These are phyloP conservation scores for Parochlus steinenii DNA, from an alignment of 2,888 invertebrate species.

Conservation along the genomic window DNA sequence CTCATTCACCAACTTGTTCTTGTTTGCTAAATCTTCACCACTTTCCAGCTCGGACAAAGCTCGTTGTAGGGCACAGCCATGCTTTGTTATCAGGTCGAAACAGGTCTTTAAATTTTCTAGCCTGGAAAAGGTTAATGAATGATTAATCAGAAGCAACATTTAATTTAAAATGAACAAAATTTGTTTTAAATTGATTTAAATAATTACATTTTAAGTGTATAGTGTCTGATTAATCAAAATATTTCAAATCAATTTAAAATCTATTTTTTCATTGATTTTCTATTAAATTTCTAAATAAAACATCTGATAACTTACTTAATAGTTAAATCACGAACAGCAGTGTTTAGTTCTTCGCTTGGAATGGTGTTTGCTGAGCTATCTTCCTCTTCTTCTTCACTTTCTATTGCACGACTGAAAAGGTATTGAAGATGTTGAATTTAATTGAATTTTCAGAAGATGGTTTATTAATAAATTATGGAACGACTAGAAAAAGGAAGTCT, in stretches of 20 bases:
- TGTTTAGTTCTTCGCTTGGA: conserved; percentile 35
- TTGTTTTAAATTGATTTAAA: not conserved
- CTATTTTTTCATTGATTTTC: not conserved
- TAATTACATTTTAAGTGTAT: not conserved
- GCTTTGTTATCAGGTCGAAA: conserved; percentile 77
- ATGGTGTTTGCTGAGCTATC: conserved; percentile 36
- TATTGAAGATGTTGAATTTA: conserved; percentile 2
- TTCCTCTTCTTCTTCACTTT: conserved; percentile 60
- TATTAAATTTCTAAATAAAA: not conserved
- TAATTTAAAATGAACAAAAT: not conserved
- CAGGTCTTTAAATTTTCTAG: conserved; percentile 85
- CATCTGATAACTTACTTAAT: conserved; percentile 23
- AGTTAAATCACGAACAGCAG: conserved; percentile 53
- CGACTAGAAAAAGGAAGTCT: no score
- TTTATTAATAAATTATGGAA: conserved; percentile 2
- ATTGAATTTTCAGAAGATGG: not conserved
- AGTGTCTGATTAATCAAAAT: not conserved
- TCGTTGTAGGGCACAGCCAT: conserved; percentile 68
- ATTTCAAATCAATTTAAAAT: not conserved
- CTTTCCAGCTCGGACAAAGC: conserved; percentile 64
- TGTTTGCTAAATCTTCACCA: conserved; percentile 48
- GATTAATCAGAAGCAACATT: not conserved
- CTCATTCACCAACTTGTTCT: conserved; percentile 81
- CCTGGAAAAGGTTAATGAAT: conserved; percentile 26
- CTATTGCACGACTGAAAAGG: conserved; percentile 42